Evolutionary conservation across 2,113 vertebrate genomes (phyloP).

Genomic region (Gasterosteus nipponicus): DNA sequence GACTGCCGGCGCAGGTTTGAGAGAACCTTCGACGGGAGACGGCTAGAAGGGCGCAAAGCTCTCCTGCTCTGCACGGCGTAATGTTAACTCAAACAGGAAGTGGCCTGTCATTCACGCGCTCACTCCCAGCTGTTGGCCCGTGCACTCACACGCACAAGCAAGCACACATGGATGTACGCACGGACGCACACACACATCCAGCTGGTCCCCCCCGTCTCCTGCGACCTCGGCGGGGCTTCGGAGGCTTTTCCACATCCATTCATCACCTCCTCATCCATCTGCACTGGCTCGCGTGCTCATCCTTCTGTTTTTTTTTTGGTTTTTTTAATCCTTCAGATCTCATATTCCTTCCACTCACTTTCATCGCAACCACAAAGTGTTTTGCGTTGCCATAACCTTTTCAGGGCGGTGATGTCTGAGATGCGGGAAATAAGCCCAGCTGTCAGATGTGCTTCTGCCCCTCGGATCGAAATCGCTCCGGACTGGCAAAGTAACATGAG

Average conservation of each 20-base stretch:
- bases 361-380: slow-evolving; percentile 5
- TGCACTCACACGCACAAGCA: slow-evolving; percentile 62
- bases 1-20: slow-evolving; percentile 59
- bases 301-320: slow-evolving; percentile 4
- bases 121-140: slow-evolving; percentile 73
- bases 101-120: slow-evolving; percentile 70
- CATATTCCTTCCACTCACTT: slow-evolving; percentile 14
- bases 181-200: slow-evolving; percentile 55
- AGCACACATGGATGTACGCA: slow-evolving; percentile 51
- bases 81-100: slow-evolving; percentile 81
- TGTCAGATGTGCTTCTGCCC: slow-evolving; percentile 4
- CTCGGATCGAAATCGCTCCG: background rate
- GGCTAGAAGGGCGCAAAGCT: slow-evolving; percentile 41
- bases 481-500: slow-evolving; percentile 35
- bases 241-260: slow-evolving; percentile 73
- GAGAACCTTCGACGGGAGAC: slow-evolving; percentile 51
- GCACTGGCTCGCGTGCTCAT: slow-evolving; percentile 38
- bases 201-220: slow-evolving; percentile 76
- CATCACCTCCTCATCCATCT: slow-evolving; percentile 64
- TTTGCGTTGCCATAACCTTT: slow-evolving; percentile 35
- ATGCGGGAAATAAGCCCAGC: slow-evolving; percentile 10
- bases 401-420: slow-evolving; percentile 22
- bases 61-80: slow-evolving; percentile 8
- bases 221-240: slow-evolving; percentile 72
- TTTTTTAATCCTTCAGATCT: slow-evolving; percentile 18